These are phyloP conservation scores for Macroglossus sobrinus DNA, from an alignment of 2,113 vertebrate genomes.

Conservation along the genomic window DNA sequence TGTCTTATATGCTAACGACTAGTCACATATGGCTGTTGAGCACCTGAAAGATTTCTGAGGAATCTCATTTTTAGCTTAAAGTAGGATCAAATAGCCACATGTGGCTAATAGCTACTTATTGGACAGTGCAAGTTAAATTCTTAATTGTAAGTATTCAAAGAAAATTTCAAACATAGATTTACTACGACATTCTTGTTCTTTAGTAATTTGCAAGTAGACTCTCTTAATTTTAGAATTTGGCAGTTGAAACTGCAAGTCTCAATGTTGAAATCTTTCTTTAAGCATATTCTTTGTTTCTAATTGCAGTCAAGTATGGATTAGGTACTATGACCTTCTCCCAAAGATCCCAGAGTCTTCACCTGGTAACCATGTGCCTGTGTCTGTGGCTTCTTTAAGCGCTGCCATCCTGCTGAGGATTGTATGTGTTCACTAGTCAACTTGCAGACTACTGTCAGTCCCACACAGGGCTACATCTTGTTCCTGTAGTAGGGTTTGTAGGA, in stretches of 20 bases:
- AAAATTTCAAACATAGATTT: background rate
- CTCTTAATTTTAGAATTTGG: constrained; percentile 23
- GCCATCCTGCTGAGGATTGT: background rate
- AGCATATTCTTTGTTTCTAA: background rate
- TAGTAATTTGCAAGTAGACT: background rate
- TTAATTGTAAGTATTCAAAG: background rate
- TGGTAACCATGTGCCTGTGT: background rate
- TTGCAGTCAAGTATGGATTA: background rate
- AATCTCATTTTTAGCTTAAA: background rate
- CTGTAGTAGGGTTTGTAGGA: background rate
- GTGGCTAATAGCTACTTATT: background rate
- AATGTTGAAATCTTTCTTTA: background rate
- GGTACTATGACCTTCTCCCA: background rate
- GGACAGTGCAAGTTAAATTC: background rate
- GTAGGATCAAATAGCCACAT: background rate
- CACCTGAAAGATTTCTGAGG: background rate
- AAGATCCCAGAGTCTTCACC: background rate
- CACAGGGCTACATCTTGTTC: too few species aligned
- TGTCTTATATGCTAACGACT: background rate
- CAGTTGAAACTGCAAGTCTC: background rate
- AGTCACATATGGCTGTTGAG: background rate
- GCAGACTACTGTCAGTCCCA: background rate
- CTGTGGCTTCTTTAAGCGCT: background rate
- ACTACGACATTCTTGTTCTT: background rate
- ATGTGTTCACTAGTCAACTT: background rate